Base-by-base conservation (phyloP, 2,797 vertebrate genomes). In the Florisuga fusca region DNA sequence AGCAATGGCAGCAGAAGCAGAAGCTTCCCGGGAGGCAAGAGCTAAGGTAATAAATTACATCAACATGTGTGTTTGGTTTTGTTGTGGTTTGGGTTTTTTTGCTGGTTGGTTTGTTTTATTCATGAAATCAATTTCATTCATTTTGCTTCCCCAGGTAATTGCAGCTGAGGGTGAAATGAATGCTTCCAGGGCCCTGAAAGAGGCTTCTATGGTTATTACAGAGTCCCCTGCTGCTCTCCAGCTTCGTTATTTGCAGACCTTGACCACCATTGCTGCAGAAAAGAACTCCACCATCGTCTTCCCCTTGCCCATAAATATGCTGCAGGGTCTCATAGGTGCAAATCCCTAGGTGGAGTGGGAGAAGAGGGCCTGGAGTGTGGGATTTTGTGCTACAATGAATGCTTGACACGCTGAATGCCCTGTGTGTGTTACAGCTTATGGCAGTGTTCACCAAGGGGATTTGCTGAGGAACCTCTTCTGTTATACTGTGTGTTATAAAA, bases 281-380 rank as follows among this genome's bases (percentile, higher is more conserved):
- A 99, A 99, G 94, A 99, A 99, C 96, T 99, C 99, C 82, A 99
- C 99, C 76, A 99, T 99, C 57, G 96, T 99, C 94, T 99, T 99
- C 98, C 99, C 99, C 0, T 97, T 99, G 97, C 99, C 99, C 46
- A 97, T 99, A 34, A 99, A 99, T 72, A 96, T 99, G 98, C 86
- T 99, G 97, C 98, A 98, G n/a, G 96, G 96, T 29, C 94, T 99
- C 16, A 2, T 98, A 2, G 59, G 25, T 12, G 7, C 15, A 96
- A 97, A 57, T 4, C 84, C 33, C 3, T 97, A 97, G 95, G 64
- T 3, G 34, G 72, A 6, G 19, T 2, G n/a, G 31, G 22, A 80
- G 26, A 61, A 50, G 50, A 11, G 18, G 71, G 78, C 8, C 21
- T 1, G 9, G 78, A 59, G 25, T 31, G 45, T 18, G 38, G 38